Evolutionary conservation across 2,888 invertebrate species (phyloP), one percentile per base, ranked within the genome.

Genomic region (Crocallis elinguaria): DNA sequence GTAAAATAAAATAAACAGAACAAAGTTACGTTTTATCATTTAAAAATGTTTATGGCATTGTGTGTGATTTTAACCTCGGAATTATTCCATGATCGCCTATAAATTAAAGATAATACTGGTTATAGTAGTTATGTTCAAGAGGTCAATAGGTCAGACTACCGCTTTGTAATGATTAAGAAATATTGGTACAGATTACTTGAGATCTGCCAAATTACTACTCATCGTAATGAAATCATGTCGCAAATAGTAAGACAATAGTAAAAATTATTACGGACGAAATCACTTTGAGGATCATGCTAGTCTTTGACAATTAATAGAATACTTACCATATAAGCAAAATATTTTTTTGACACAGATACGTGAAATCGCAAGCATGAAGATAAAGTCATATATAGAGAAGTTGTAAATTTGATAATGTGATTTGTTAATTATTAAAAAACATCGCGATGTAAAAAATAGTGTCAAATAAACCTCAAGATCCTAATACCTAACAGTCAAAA

Each of bases 101-200:
- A 27, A 43, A 42, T 9, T 19, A 27, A 30, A 37, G 32, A 37
- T 49, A 43, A 50, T 43, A 49, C 5, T 32, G 14, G 25, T 38
- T 9, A 8, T 17, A 30, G 13, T 36, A 43, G 2, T 30, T 21
- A 16, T 12, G 21, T 36, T 21, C 2, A 45, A 33, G 53, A 43
- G 48, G 42, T 48, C 42, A 48, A 19, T 27, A 12, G 46, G 46
- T 48, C 42, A 46, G 8, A 33, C 46, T 48, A 43, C 42, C 25
- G 43, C 32, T 48, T 37, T 23, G 29, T 32, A 23, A 42, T 46
- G 36, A 45, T 21, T 13, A 38, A n/a, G 11, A 39, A 29, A 45
- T 41, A 46, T 46, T 36, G 36, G 17, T 36, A 36, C 27, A 27
- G 41, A 46, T 7, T 49, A 30, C 32, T 38, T 32, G 30, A 19